These are phyloP conservation scores for Coryphaenoides rupestris DNA, from an alignment of 2,113 vertebrate species.

Conservation along the genomic window DNA sequence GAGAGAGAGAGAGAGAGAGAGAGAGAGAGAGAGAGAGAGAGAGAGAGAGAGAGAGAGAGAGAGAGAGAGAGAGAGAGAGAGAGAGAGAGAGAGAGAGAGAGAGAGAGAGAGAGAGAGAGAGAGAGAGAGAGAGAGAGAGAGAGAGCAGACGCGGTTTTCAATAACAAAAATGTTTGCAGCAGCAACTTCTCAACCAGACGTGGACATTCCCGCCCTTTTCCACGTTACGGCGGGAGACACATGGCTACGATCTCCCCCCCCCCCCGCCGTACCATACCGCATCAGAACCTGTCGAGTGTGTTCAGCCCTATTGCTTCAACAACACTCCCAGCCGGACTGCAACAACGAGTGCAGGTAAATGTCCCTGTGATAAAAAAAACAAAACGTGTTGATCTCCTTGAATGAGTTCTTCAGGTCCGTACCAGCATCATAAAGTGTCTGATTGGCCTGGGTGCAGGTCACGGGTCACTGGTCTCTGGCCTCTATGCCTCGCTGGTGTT, in stretches of 20 bases:
- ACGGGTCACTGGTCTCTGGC: conserved; percentile 21
- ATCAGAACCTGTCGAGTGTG: conserved; percentile 54
- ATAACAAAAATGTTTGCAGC: too few species aligned
- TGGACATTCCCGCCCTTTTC: conserved; percentile 4
- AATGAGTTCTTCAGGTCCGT: conserved; percentile 63
- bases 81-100: too few species aligned
- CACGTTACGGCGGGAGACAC: conserved; percentile 33
- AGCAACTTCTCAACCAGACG: conserved; percentile 23
- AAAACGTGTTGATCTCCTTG: conserved; percentile 46
- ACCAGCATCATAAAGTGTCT: conserved; percentile 62
- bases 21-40: too few species aligned
- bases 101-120: too few species aligned
- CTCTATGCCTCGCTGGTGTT: conserved; percentile 11
- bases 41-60: too few species aligned
- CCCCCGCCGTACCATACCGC: conserved; percentile 53
- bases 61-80: too few species aligned
- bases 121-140: too few species aligned
- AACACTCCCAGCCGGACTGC: conserved; percentile 32
- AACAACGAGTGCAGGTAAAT: conserved; percentile 54
- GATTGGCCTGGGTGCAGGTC: conserved; percentile 53
- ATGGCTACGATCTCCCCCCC: conserved; percentile 65
- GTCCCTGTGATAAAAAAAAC: conserved; percentile 50
- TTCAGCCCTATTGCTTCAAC: conserved; percentile 53
- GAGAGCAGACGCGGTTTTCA: conserved; percentile 3
- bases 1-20: too few species aligned